phyloP scores from a whole-genome alignment of 1,140 invertebrate genomes.

The Zaprionus ghesquierei region DNA sequence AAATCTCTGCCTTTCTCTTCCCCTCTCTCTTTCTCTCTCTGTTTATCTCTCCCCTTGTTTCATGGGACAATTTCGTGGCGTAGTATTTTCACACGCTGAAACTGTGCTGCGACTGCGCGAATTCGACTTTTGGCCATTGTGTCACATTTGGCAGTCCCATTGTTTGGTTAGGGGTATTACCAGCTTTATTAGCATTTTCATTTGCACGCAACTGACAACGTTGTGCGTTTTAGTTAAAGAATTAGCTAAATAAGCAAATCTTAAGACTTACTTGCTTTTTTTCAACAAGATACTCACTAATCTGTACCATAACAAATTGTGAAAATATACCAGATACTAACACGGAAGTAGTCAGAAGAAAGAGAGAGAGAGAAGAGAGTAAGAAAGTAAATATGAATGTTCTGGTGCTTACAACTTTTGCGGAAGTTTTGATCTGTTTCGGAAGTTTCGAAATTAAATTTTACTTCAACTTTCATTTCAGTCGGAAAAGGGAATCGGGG shows the following conservation, averaged over 20 bases:
- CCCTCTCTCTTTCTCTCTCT: background rate
- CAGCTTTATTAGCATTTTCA: background rate
- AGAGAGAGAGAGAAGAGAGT: background rate
- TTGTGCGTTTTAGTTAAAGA: background rate
- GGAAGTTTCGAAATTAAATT: background rate
- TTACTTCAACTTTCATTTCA: background rate
- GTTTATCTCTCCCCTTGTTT: background rate
- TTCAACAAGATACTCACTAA: background rate
- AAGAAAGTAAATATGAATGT: background rate
- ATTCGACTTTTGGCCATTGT: constrained; percentile 4
- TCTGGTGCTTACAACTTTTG: background rate
- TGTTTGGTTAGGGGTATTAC: constrained; percentile 1
- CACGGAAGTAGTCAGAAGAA: background rate
- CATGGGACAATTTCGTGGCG: constrained; percentile 27
- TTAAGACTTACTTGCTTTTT: background rate
- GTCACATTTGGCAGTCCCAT: constrained; percentile 19
- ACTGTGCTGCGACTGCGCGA: constrained; percentile 7
- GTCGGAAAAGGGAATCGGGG: background rate
- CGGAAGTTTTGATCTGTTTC: background rate
- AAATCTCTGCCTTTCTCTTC: constrained; percentile 3
- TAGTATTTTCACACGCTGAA: constrained; percentile 43
- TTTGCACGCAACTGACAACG: background rate
- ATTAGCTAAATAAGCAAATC: background rate
- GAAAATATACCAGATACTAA: background rate
- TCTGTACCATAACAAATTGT: background rate